phyloP scores from a whole-genome alignment of 2,113 vertebrate species.

The Mionectes macconnelli region DNA sequence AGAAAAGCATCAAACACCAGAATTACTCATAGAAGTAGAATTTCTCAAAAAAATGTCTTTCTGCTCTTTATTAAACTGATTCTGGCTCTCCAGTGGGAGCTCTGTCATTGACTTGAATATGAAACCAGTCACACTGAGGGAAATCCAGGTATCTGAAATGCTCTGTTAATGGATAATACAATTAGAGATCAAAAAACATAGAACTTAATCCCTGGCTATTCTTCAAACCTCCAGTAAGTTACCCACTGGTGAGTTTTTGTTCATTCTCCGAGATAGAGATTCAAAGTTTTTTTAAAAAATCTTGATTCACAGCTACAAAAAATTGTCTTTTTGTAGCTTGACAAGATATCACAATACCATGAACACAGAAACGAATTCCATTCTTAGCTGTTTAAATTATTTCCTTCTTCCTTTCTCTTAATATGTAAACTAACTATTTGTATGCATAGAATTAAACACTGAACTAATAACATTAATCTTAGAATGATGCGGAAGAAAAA shows the following conservation, averaged over 20 bases:
- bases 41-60: not conserved
- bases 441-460: not conserved
- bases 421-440: not conserved
- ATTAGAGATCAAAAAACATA: not conserved
- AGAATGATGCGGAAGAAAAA: not conserved
- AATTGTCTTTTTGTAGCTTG: not conserved
- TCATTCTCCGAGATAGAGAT: not conserved
- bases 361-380: not conserved
- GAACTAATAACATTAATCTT: not conserved
- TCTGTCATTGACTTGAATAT: not conserved
- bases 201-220: not conserved
- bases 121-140: not conserved
- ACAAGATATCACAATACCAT: not conserved
- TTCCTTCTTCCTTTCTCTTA: not conserved
- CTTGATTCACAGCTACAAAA: not conserved
- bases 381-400: not conserved
- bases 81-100: not conserved
- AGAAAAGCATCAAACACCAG: not conserved
- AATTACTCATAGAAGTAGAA: not conserved
- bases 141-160: not conserved
- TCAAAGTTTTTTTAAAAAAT: not conserved
- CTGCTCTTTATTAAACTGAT: not conserved
- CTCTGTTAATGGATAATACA: not conserved
- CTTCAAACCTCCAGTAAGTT: not conserved
- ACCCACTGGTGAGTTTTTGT: not conserved